phyloP scores from a whole-genome alignment of 2,797 vertebrate species.

The Rhadinocentrus ornatus region DNA sequence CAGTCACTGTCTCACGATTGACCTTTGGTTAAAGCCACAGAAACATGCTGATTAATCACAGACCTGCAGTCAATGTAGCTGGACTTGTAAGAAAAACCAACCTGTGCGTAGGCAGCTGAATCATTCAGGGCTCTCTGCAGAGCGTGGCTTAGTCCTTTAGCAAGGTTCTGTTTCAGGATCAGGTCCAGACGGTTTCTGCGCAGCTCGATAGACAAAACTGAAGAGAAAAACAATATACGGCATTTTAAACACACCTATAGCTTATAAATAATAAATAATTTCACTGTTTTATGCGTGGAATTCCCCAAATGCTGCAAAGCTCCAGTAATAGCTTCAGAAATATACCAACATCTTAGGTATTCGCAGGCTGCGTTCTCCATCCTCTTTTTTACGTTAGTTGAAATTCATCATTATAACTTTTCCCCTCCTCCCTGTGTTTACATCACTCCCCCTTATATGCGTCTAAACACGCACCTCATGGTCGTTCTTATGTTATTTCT shows the following conservation, averaged over 20 bases:
- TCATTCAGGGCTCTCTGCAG: slow-evolving; percentile 90
- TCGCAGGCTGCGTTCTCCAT: slow-evolving; percentile 15
- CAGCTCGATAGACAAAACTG: slow-evolving; percentile 92
- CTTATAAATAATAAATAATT: too few relatives aligned
- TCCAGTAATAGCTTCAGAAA: not conserved
- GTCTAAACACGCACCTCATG: too few relatives aligned
- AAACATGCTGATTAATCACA: not conserved
- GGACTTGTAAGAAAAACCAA: slow-evolving; percentile 68
- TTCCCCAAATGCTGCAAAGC: not conserved
- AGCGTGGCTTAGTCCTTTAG: slow-evolving; percentile 89
- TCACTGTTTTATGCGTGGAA: not conserved
- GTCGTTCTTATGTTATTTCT: too few relatives aligned
- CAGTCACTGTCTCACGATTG: not conserved
- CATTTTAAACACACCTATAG: not conserved
- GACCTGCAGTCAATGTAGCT: not conserved
- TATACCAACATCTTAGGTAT: not conserved
- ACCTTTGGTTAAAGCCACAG: not conserved
- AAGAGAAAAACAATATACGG: slow-evolving; percentile 5
- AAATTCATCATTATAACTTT: too few relatives aligned
- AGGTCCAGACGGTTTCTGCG: slow-evolving; percentile 85
- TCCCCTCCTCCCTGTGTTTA: too few relatives aligned
- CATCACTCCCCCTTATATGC: too few relatives aligned
- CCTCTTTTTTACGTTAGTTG: slow-evolving; percentile 8
- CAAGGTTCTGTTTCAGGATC: slow-evolving; percentile 86
- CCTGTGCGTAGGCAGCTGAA: slow-evolving; percentile 85